phyloP scores from a whole-genome alignment of 2,888 invertebrate genomes.

The Baronia brevicornis region DNA sequence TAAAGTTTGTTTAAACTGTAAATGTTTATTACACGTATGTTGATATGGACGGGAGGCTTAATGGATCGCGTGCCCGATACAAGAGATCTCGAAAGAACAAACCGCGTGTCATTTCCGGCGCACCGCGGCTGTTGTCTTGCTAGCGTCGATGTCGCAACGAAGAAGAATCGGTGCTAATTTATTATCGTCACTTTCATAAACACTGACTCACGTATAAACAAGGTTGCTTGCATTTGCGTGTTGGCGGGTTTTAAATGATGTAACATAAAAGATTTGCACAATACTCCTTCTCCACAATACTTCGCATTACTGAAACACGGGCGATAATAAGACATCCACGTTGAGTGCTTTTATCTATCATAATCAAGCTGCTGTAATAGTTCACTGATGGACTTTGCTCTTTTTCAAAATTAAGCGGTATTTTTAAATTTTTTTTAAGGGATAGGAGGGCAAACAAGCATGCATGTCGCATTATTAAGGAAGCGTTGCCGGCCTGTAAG shows the following conservation, averaged over 20 bases:
- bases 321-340: too few relatives aligned
- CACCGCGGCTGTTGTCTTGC: slow-evolving; percentile 24
- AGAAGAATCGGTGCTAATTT: slow-evolving; percentile 66
- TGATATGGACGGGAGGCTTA: slow-evolving; percentile 29
- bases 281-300: slow-evolving; percentile 36
- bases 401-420: too few relatives aligned
- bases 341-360: too few relatives aligned
- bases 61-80: slow-evolving; percentile 42
- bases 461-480: too few relatives aligned
- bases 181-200: slow-evolving; percentile 64
- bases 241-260: slow-evolving; percentile 42
- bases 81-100: slow-evolving; percentile 46
- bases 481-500: too few relatives aligned
- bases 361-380: too few relatives aligned
- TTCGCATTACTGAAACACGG: too few relatives aligned
- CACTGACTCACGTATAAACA: slow-evolving; percentile 52
- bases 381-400: too few relatives aligned
- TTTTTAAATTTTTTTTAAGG: too few relatives aligned
- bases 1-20: slow-evolving; percentile 9
- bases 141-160: slow-evolving; percentile 38
- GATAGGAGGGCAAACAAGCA: too few relatives aligned
- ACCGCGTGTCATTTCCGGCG: slow-evolving; percentile 65
- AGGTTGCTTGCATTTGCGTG: slow-evolving; percentile 31
- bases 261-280: slow-evolving; percentile 34
- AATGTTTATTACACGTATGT: slow-evolving; percentile 21